Conservation (phyloP, 2,113 vertebrate genomes). For the Azemiops feae region DNA sequence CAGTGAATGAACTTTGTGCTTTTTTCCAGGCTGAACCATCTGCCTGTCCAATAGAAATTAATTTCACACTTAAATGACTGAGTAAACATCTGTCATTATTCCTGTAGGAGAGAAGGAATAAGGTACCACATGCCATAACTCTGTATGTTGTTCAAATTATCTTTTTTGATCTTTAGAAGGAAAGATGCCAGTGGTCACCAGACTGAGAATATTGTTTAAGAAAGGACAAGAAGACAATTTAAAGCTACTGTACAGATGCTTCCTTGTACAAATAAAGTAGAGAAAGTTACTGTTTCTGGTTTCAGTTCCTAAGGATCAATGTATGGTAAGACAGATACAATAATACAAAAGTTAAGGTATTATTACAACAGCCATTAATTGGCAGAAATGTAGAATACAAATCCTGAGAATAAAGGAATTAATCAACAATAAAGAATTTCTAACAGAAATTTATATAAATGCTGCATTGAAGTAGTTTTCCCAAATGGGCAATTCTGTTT, state of each 20-base stretch:
- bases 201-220: neutral
- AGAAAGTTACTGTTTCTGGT: neutral
- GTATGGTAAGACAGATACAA: neutral
- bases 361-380: neutral
- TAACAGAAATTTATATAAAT: neutral
- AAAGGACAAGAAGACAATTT: neutral
- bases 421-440: neutral
- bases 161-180: neutral
- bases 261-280: neutral
- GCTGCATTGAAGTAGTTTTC: neutral
- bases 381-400: neutral
- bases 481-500: neutral
- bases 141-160: constrained; percentile 12
- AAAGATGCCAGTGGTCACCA: neutral
- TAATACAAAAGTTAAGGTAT: neutral
- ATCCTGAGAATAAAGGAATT: neutral
- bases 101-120: constrained; percentile 32
- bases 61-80: constrained; percentile 59
- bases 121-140: constrained; percentile 22
- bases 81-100: constrained; percentile 33
- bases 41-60: constrained; percentile 52
- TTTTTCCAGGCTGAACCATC: neutral
- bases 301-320: neutral
- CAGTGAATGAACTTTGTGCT: constrained; percentile 28
- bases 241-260: neutral